Percentiles rank a stretch among this genome's conserved stretches.
phyloP scores from a whole-genome alignment of 2,797 vertebrate genomes.

The Toxotes lorentzi region DNA sequence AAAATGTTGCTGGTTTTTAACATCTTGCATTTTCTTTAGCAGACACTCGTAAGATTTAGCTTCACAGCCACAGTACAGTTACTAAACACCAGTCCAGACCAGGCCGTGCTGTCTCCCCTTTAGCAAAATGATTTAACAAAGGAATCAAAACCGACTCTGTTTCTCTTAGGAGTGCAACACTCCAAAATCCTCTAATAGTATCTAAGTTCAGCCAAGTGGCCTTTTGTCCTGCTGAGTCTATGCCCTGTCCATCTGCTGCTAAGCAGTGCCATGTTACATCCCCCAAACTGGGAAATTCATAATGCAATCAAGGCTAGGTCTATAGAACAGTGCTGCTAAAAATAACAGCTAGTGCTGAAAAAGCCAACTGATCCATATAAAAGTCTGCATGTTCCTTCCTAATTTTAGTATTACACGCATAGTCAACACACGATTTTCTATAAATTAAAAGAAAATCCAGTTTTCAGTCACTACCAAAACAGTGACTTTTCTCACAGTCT shows the following conservation, averaged over 20 bases:
- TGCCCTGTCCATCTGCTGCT: constrained; percentile 1
- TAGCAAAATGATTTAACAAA: background rate
- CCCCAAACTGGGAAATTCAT: background rate
- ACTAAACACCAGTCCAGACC: background rate
- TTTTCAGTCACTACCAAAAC: background rate
- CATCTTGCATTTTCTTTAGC: background rate
- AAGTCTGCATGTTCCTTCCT: background rate
- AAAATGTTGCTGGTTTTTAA: background rate
- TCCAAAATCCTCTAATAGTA: background rate
- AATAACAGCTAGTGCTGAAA: background rate
- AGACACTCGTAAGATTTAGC: background rate
- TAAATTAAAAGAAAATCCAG: background rate
- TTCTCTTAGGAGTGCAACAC: background rate
- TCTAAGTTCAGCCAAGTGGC: background rate
- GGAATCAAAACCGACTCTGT: background rate
- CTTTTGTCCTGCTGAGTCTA: constrained; percentile 16
- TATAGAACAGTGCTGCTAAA: background rate
- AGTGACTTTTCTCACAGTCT: background rate
- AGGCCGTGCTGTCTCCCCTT: background rate
- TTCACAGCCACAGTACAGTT: background rate
- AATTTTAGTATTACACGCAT: background rate
- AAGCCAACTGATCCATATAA: background rate
- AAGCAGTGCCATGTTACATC: background rate
- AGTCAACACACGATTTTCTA: background rate
- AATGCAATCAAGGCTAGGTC: background rate